Conservation (phyloP, 1,140 invertebrate species). For the Coptotermes formosanus region DNA sequence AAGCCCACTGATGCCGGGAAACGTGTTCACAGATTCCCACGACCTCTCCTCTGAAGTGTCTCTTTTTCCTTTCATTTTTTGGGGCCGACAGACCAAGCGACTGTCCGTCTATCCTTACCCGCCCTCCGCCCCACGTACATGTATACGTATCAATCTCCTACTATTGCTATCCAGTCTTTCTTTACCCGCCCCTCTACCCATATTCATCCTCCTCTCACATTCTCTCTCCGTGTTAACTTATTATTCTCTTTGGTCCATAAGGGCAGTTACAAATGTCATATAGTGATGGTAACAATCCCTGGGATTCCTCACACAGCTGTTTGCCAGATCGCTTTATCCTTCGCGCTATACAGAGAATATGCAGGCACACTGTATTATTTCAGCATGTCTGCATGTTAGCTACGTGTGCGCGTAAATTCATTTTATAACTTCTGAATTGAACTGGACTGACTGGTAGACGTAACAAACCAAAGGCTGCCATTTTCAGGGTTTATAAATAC, state of each 20-base stretch:
- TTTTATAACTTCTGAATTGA: too few relatives aligned
- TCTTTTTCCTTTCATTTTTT: slow-evolving; percentile 1
- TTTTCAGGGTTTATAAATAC: too few relatives aligned
- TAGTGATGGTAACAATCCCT: background rate
- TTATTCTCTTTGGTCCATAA: background rate
- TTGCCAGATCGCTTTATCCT: too few relatives aligned
- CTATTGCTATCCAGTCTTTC: background rate
- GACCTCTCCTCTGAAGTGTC: background rate
- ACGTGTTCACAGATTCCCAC: background rate
- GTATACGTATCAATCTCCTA: background rate
- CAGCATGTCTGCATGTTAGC: too few relatives aligned
- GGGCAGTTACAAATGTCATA: background rate
- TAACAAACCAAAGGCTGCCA: too few relatives aligned
- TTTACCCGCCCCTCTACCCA: background rate
- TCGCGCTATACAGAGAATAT: too few relatives aligned
- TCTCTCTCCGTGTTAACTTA: slow-evolving; percentile 22
- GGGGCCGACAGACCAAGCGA: background rate
- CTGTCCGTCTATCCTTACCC: background rate
- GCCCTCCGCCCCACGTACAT: background rate
- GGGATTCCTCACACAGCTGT: too few relatives aligned
- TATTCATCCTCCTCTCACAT: background rate
- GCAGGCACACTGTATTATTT: too few relatives aligned
- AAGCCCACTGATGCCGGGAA: background rate
- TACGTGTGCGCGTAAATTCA: too few relatives aligned
- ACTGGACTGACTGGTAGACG: too few relatives aligned